Evolutionary conservation across 1,140 invertebrate genomes (phyloP), one percentile per base, ranked within the genome.

Genomic region (Drosophila sp.): DNA sequence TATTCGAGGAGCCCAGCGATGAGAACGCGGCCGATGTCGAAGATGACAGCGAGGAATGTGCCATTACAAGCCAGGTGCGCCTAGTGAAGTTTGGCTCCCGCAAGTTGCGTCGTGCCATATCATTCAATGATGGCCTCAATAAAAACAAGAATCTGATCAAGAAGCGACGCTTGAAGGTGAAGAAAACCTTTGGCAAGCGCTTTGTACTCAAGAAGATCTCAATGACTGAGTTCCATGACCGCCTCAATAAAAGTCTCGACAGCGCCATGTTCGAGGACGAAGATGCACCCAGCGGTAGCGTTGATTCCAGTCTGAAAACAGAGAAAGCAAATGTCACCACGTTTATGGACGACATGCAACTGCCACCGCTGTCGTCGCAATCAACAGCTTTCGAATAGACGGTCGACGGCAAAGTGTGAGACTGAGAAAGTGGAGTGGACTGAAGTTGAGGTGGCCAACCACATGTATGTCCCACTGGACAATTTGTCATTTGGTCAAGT

Each of bases 1-100:
- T 91, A 11, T 91, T 91, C 14, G 90, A 91, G 64, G 90, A 91
- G 62, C 83, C 87, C 4, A 80, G 71, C 29, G 84, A 89, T 8
- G 76, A 75, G 36, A 83, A 81, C n/a, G 80, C 77, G 1, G 78
- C 81, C 25, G 77, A 90, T 51, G 89, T 46, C 0, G 80, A 82
- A 34, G 80, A 82, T 36, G 89, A 72, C 14, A 75, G 72, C 14
- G 72, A 78, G 18, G 89, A 83, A 16, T 79, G 77, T 16, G 70
- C 76, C 29, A 84, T 90, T 0, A 73, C 71, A 53, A 78, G 67
- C 29, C 67, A 86, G 66, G 72, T 83, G 18, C 64, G 77, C n/a
- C 51, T 91, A 2, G 86, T 89, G 0, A 89, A 80, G 21, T 82
- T 91, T 16, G 87, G 90, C 0, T 50, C 50, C 0, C 66, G 80